These are phyloP conservation scores for Paraescarpia echinospica DNA, from an alignment of 1,140 invertebrate genomes.

Conservation along the genomic window DNA sequence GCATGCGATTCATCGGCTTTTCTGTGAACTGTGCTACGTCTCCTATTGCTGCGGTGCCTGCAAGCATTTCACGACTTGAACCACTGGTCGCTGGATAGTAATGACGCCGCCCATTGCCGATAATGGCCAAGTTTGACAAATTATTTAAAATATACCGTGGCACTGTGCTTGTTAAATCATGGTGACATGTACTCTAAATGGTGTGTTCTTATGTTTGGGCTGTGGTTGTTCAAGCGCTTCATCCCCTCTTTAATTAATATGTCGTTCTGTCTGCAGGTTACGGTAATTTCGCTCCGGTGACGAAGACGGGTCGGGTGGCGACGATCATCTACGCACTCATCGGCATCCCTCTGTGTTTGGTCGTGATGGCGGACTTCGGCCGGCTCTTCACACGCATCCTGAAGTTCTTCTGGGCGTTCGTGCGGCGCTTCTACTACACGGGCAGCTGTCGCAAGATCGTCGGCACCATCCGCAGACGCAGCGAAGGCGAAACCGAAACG, in stretches of 20 bases:
- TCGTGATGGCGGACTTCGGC: conserved; percentile 58
- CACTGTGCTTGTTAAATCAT: no score
- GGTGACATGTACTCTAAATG: no score
- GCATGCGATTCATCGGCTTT: no score
- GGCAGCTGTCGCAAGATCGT: conserved; percentile 14
- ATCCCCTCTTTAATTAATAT: not conserved
- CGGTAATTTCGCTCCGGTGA: conserved; percentile 88
- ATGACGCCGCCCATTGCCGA: no score
- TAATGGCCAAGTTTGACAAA: no score
- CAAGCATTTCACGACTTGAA: no score
- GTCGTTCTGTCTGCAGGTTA: conserved; percentile 70
- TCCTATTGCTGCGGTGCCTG: no score
- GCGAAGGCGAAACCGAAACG: not conserved
- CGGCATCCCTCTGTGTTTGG: conserved; percentile 88
- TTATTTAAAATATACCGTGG: no score
- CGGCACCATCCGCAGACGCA: not conserved
- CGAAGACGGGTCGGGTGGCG: conserved; percentile 77
- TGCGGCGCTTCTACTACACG: conserved; percentile 31
- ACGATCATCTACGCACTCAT: conserved; percentile 93
- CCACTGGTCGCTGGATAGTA: no score
- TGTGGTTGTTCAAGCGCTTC: no score
- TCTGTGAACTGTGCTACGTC: no score
- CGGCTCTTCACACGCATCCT: conserved; percentile 48
- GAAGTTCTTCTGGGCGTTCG: conserved; percentile 42
- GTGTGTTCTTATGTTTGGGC: no score